A percentile compares a stretch with the other conserved stretches of the same genome.
phyloP scores from a whole-genome alignment of 2,797 vertebrate species.

The Babyrousa celebensis region DNA sequence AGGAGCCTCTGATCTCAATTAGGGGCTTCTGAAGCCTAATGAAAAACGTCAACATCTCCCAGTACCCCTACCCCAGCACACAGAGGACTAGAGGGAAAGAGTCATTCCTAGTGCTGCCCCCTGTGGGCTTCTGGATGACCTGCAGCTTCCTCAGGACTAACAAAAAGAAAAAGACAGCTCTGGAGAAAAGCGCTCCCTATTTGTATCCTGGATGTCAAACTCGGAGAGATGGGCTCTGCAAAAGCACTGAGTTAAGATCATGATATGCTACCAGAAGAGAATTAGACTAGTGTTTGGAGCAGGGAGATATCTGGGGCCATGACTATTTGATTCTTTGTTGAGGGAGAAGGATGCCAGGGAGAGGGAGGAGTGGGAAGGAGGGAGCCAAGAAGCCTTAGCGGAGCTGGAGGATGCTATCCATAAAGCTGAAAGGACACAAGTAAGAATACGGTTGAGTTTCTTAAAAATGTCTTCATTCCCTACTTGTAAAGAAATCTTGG shows the following conservation, averaged over 20 bases:
- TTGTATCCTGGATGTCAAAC: conserved; percentile 44
- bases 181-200: conserved; percentile 49
- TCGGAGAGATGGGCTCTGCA: conserved; percentile 33
- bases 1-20: conserved; percentile 56
- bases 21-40: conserved; percentile 32
- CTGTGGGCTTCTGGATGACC: conserved; percentile 66
- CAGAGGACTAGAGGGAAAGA: background rate
- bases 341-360: background rate
- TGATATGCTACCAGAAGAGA: conserved; percentile 34
- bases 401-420: conserved; percentile 8
- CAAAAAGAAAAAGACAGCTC: conserved; percentile 59
- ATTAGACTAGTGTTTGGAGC: background rate
- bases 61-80: background rate
- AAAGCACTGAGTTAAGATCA: conserved; percentile 31
- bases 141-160: conserved; percentile 62
- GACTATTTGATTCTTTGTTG: conserved; percentile 39
- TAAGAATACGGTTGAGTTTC: conserved; percentile 55
- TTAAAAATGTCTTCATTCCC: conserved; percentile 63
- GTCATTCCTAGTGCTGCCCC: conserved; percentile 80
- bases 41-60: conserved; percentile 5
- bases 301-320: conserved; percentile 5
- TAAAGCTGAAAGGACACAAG: conserved; percentile 22
- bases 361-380: fast-evolving
- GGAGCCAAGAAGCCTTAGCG: conserved; percentile 13
- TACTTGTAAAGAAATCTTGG: conserved; percentile 58